Percentiles rank a stretch among this genome's conserved stretches.
Evolutionary conservation across 2,113 vertebrate species (phyloP).

Genomic region (Corynorhinus townsendii): DNA sequence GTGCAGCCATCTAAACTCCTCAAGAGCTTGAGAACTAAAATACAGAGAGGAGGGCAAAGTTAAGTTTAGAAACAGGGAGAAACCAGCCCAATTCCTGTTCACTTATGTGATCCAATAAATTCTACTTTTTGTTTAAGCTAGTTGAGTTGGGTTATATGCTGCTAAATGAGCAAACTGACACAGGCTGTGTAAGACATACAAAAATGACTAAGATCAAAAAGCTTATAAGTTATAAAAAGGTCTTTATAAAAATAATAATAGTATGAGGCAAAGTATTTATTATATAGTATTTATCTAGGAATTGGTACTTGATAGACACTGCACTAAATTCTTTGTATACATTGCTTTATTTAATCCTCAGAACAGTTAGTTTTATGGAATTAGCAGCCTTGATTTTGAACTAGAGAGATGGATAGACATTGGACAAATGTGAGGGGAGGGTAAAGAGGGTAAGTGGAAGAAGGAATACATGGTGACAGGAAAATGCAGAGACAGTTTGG

Average conservation of each 20-base stretch:
- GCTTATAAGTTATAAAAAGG: not conserved
- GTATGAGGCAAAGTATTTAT: not conserved
- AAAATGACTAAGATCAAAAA: not conserved
- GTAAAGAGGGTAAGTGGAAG: not conserved
- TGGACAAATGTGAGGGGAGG: not conserved
- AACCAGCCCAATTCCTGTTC: not conserved
- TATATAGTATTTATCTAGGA: not conserved
- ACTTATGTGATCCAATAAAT: not conserved
- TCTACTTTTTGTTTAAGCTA: not conserved
- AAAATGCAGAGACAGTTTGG: not conserved
- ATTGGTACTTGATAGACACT: not conserved
- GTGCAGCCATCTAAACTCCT: not conserved
- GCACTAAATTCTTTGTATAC: not conserved
- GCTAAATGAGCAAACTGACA: not conserved
- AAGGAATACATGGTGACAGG: not conserved
- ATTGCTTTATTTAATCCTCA: not conserved
- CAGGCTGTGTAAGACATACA: not conserved
- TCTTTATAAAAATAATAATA: not conserved
- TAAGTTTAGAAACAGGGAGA: not conserved
- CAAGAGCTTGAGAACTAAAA: not conserved
- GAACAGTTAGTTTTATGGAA: not conserved
- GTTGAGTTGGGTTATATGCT: not conserved
- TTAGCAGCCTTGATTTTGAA: not conserved
- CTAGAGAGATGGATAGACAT: not conserved
- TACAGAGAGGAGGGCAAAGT: not conserved